Conservation (phyloP, 1,140 invertebrate species). For the Scaptodrosophila lebanonensis region DNA sequence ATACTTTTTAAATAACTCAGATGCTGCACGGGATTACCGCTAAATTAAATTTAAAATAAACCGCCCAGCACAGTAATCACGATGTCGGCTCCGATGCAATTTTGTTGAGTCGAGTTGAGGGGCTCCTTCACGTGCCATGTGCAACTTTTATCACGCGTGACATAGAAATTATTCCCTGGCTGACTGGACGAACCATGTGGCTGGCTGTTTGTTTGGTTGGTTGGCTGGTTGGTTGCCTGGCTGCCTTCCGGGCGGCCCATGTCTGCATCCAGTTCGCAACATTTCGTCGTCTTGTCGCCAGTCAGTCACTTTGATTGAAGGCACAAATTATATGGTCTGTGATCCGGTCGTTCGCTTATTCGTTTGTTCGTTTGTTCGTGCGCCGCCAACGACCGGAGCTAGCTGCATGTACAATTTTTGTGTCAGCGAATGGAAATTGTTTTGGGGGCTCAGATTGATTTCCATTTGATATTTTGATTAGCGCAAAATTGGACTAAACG, state of each 20-base stretch:
- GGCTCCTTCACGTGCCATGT: slow-evolving; percentile 52
- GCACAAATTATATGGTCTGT: slow-evolving; percentile 50
- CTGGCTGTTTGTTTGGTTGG: no score
- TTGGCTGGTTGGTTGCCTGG: no score
- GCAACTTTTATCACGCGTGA: slow-evolving; percentile 55
- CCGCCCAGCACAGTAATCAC: slow-evolving; percentile 54
- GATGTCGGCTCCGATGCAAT: slow-evolving; percentile 11
- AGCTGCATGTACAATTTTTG: slow-evolving; percentile 12
- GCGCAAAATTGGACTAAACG: slow-evolving; percentile 35
- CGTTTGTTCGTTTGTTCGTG: no score
- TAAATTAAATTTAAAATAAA: slow-evolving; percentile 67
- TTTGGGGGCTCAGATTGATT: slow-evolving; percentile 16
- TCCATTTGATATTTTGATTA: slow-evolving; percentile 49
- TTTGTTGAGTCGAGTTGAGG: neutral
- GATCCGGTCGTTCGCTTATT: neutral
- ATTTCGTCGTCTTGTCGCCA: neutral
- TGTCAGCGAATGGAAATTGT: slow-evolving; percentile 20
- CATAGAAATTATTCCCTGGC: slow-evolving; percentile 45
- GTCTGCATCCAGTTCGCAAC: no score
- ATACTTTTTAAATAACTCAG: slow-evolving; percentile 8
- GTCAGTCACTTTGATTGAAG: slow-evolving; percentile 46
- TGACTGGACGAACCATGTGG: no score
- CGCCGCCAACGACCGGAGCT: no score
- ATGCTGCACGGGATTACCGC: slow-evolving; percentile 19
- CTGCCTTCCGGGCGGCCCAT: no score